Base-by-base conservation (phyloP, 2,113 vertebrate genomes). In the Salvelinus namaycush region DNA sequence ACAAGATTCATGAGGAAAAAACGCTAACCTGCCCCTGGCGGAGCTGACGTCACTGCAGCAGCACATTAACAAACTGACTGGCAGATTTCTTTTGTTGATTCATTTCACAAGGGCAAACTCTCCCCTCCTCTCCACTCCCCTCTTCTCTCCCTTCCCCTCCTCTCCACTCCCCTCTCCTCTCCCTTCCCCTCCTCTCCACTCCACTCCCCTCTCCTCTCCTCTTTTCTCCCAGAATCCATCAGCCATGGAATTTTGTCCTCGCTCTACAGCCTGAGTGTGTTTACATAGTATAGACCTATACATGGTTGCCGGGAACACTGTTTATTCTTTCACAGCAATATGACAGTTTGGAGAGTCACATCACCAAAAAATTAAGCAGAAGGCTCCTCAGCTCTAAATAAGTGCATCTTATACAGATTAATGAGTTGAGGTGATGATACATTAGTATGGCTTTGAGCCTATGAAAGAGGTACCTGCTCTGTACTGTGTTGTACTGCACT, bases 1-100 rank as follows among this genome's bases (percentile, higher is more conserved):
- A 11, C 39, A 44, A 44, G 39, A 44, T 44, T 44, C 39, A 44
- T 44, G 14, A 57, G 0, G 54, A 20, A 4, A 57, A 20, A 57
- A 44, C 39, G 9, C 9, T 44, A 44, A 44, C 39, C 39, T 44
- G 39, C 9, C 4, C 14, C 16, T 29, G 31, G 44, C 24, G 7
- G 18, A 54, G 66, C 5, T 31, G 22, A 65, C 26, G 44, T 9
- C 81, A 76, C 4, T 71, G 27, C 86, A 83, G 67, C 84, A 83
- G 67, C 87, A 83, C 87, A 89, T 90, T 86, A 86, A 76, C 79
- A 88, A 83, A 84, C 79, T 88, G 87, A 91, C 73, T 88, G 89
- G 80, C 88, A 87, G 84, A 91, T 89, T 85, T 89, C 89, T 90
- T 92, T 87, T 89, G 81, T 74, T 84, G 83, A 83, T 90, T 92